These are phyloP conservation scores for Brachyalestes nurse DNA, from an alignment of 2,797 vertebrate species.

Conservation along the genomic window DNA sequence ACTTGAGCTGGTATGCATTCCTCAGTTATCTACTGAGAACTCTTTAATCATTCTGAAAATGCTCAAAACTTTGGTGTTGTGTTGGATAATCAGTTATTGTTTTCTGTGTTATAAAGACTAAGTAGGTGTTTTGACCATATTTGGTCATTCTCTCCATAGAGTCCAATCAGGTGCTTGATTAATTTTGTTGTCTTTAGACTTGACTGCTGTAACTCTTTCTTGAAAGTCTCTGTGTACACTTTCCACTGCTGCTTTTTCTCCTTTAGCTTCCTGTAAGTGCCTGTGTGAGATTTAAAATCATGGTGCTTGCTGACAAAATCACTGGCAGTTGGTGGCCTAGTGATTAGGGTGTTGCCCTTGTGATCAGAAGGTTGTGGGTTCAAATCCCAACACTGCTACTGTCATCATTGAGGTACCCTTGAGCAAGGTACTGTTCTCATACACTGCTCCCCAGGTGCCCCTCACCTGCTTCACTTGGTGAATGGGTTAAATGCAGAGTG, in stretches of 20 bases:
- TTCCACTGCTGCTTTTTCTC: too few relatives aligned
- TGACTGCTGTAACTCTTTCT: not conserved
- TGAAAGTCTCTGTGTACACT: not conserved
- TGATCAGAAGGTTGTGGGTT: too few relatives aligned
- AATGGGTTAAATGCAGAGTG: too few relatives aligned
- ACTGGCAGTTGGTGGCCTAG: not conserved
- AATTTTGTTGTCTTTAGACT: not conserved
- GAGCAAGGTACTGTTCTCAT: too few relatives aligned
- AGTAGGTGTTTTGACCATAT: not conserved
- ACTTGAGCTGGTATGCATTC: not conserved
- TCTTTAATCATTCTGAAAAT: not conserved
- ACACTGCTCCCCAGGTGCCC: too few relatives aligned
- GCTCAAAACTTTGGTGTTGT: not conserved
- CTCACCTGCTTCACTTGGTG: too few relatives aligned
- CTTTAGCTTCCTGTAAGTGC: not conserved
- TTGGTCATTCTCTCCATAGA: not conserved
- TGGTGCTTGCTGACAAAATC: not conserved
- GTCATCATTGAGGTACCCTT: too few relatives aligned
- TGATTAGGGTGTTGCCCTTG: too few relatives aligned
- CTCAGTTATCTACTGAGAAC: not conserved
- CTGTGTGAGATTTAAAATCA: not conserved
- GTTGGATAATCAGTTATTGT: not conserved
- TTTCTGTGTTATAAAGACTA: not conserved
- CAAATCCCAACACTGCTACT: too few relatives aligned
- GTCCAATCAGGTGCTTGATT: not conserved